Evolutionary conservation across 2,113 vertebrate species (phyloP).

Genomic region (Lipophrys pholis): DNA sequence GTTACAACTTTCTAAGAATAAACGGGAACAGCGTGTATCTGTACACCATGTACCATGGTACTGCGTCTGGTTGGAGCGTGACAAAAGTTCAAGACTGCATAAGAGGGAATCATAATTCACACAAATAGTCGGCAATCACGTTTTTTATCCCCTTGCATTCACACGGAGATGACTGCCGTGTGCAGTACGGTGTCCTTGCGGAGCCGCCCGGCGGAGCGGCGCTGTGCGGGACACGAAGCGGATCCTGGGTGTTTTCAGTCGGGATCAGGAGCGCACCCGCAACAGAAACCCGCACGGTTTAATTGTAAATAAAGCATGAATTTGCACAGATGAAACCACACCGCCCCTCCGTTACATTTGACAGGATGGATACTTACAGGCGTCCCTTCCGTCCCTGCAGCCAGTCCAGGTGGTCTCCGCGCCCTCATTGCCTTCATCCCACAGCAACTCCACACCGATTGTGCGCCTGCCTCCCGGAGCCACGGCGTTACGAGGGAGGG

Average conservation of each 20-base stretch:
- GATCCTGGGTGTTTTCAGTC: no score
- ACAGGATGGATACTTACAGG: constrained; percentile 65
- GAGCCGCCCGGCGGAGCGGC: constrained; percentile 73
- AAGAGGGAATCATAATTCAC: background rate
- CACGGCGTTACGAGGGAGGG: constrained; percentile 71
- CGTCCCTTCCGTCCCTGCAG: constrained; percentile 14
- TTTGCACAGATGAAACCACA: no score
- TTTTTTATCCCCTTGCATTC: constrained; percentile 5
- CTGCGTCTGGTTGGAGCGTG: background rate
- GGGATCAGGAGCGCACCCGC: no score
- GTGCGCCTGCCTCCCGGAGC: constrained; percentile 48
- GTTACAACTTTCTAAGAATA: constrained; percentile 59
- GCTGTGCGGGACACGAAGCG: no score
- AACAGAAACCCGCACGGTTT: background rate
- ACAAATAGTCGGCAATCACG: background rate
- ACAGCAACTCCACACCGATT: constrained; percentile 60
- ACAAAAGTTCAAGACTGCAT: background rate
- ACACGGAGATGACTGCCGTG: constrained; percentile 23
- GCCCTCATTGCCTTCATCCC: constrained; percentile 59
- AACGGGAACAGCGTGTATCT: constrained; percentile 14
- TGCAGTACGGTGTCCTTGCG: constrained; percentile 55
- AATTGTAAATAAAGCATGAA: background rate
- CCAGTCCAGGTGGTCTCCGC: constrained; percentile 15
- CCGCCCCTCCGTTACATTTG: constrained; percentile 24
- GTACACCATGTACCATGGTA: constrained; percentile 43